phyloP scores from a whole-genome alignment of 2,888 invertebrate genomes.

The Protophormia terraenovae region DNA sequence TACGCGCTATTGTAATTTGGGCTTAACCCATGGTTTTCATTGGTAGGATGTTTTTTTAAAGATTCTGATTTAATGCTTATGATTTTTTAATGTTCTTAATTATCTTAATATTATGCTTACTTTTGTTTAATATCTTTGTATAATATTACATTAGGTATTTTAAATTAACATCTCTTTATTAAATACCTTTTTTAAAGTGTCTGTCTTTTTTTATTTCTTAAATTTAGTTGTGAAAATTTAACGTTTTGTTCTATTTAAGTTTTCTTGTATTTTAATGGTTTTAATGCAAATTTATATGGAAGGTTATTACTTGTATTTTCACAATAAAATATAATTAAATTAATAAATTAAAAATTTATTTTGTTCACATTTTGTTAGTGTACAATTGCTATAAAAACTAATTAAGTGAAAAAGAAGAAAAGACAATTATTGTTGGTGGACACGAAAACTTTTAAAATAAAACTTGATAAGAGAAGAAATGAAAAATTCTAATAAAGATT shows the following conservation, averaged over 20 bases:
- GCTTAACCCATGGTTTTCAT: too few species aligned
- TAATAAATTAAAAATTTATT: conserved; percentile 5
- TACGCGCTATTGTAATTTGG: too few species aligned
- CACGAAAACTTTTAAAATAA: background rate
- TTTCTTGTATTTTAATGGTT: conserved; percentile 1
- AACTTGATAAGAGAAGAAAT: too few species aligned
- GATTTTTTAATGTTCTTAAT: too few species aligned
- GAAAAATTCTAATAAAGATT: too few species aligned
- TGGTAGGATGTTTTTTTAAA: too few species aligned
- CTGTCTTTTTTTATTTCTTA: background rate
- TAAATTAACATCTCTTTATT: background rate
- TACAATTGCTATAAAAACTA: background rate
- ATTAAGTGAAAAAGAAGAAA: background rate
- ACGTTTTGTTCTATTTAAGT: conserved; percentile 4
- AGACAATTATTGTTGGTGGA: background rate
- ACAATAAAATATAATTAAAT: conserved; percentile 13
- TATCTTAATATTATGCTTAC: too few species aligned
- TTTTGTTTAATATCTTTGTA: too few species aligned
- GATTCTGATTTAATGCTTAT: too few species aligned
- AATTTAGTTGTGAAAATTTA: background rate
- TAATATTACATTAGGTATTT: too few species aligned
- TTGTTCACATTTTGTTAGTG: conserved; percentile 1
- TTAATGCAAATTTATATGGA: background rate
- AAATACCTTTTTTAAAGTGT: background rate
- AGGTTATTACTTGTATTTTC: conserved; percentile 12